Conservation (phyloP, 1,140 invertebrate genomes). For the Ceratitis capitata region DNA sequence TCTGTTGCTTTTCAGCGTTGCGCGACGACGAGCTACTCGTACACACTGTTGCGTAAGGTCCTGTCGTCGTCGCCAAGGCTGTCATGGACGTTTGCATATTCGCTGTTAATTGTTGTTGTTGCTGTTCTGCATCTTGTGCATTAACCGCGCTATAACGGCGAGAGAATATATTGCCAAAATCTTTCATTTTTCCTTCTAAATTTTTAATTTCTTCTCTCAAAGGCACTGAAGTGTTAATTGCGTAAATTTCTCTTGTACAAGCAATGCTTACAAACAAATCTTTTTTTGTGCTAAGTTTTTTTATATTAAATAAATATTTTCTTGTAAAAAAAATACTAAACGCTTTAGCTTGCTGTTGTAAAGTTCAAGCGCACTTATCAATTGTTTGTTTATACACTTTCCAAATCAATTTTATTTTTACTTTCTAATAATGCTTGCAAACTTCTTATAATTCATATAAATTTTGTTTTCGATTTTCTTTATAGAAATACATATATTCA, state of each 20-base stretch:
- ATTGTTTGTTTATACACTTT: slow-evolving; percentile 13
- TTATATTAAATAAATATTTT: background rate
- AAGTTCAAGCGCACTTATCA: slow-evolving; percentile 21
- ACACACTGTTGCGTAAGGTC: background rate
- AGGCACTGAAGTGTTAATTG: background rate
- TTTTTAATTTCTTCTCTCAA: slow-evolving; percentile 38
- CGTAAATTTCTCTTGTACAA: background rate
- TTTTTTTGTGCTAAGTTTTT: background rate
- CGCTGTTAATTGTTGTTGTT: slow-evolving; percentile 13
- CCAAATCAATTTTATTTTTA: too few species aligned
- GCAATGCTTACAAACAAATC: background rate
- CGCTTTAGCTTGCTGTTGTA: background rate
- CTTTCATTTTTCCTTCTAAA: slow-evolving; percentile 59
- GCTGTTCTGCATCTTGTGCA: slow-evolving; percentile 47
- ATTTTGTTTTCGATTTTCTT: background rate
- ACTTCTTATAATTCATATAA: background rate
- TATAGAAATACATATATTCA: background rate
- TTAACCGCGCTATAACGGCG: slow-evolving; percentile 59
- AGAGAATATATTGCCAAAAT: slow-evolving; percentile 56
- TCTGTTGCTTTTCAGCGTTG: slow-evolving; percentile 47
- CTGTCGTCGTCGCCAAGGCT: background rate
- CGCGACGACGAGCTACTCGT: background rate
- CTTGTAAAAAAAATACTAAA: background rate
- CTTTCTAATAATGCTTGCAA: too few species aligned
- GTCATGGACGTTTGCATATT: slow-evolving; percentile 32